phyloP scores from a whole-genome alignment of 2,888 invertebrate genomes.

The Lapara coniferarum region DNA sequence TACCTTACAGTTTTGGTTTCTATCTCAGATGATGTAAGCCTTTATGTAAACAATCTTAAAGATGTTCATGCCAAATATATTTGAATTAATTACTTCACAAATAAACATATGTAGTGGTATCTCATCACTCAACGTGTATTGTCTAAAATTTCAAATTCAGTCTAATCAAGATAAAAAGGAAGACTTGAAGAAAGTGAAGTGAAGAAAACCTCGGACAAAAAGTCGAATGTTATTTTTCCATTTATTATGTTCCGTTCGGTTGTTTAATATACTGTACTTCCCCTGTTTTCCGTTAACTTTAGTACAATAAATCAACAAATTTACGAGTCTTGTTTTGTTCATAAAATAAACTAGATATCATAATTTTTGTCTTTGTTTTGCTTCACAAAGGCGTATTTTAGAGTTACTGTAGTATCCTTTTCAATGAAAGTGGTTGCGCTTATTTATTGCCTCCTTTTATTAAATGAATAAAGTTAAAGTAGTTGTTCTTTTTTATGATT shows the following conservation, averaged over 20 bases:
- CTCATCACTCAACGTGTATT: no score
- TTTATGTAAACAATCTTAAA: no score
- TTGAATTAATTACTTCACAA: no score
- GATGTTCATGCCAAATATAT: no score
- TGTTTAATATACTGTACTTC: background rate
- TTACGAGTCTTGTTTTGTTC: slow-evolving; percentile 20
- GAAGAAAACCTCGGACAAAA: background rate
- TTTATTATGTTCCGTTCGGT: background rate
- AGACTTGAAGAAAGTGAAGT: no score
- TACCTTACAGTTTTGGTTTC: no score
- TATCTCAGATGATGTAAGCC: no score
- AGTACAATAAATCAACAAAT: slow-evolving; percentile 9
- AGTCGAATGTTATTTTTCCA: background rate
- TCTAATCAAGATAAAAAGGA: no score
- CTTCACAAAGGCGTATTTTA: background rate
- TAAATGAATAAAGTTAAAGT: background rate
- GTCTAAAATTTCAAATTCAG: no score
- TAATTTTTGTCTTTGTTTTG: slow-evolving; percentile 22
- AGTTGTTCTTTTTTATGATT: no score
- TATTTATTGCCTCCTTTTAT: background rate
- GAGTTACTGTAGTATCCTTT: background rate
- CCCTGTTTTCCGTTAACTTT: slow-evolving; percentile 7
- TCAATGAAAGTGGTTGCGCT: background rate
- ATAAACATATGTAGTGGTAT: no score
- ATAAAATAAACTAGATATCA: slow-evolving; percentile 10